phyloP scores from a whole-genome alignment of 2,797 vertebrate species.

The Anolis apletophallus region DNA sequence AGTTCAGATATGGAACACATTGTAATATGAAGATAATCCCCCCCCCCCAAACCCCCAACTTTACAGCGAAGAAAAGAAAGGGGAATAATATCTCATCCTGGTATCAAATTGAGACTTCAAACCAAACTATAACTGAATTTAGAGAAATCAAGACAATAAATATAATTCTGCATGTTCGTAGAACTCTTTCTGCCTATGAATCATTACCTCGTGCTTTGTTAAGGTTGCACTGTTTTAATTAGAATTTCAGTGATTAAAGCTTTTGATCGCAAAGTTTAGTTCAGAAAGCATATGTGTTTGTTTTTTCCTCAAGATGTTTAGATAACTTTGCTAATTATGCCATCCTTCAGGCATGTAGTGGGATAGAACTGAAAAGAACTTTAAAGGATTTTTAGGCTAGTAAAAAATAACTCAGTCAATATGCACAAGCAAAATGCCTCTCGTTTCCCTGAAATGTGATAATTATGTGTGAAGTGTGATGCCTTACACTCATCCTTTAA shows the following conservation, averaged over 20 bases:
- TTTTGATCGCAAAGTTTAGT: slow-evolving; percentile 51
- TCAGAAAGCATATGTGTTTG: slow-evolving; percentile 41
- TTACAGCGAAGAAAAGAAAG: slow-evolving; percentile 43
- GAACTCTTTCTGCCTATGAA: slow-evolving; percentile 44
- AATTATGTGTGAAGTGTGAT: slow-evolving; percentile 13
- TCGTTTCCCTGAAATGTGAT: slow-evolving; percentile 16
- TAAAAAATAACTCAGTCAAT: slow-evolving; percentile 40
- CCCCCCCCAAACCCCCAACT: not conserved
- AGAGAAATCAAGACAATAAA: slow-evolving; percentile 51
- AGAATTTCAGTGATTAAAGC: slow-evolving; percentile 54
- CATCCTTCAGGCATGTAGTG: slow-evolving; percentile 48
- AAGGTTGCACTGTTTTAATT: slow-evolving; percentile 39
- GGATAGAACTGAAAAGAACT: slow-evolving; percentile 27
- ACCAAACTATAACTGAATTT: slow-evolving; percentile 54
- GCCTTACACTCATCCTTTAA: not conserved
- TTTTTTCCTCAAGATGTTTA: slow-evolving; percentile 47
- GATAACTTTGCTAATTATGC: slow-evolving; percentile 55
- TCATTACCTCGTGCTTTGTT: slow-evolving; percentile 46
- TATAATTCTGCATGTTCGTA: slow-evolving; percentile 41
- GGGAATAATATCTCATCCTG: slow-evolving; percentile 23
- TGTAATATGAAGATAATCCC: slow-evolving; percentile 14
- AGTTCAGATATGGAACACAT: slow-evolving; percentile 29
- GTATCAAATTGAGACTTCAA: slow-evolving; percentile 41
- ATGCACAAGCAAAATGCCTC: slow-evolving; percentile 15
- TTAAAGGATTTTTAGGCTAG: slow-evolving; percentile 18